Conservation (phyloP, 2,113 vertebrate species). For the Ranitomeya variabilis region DNA sequence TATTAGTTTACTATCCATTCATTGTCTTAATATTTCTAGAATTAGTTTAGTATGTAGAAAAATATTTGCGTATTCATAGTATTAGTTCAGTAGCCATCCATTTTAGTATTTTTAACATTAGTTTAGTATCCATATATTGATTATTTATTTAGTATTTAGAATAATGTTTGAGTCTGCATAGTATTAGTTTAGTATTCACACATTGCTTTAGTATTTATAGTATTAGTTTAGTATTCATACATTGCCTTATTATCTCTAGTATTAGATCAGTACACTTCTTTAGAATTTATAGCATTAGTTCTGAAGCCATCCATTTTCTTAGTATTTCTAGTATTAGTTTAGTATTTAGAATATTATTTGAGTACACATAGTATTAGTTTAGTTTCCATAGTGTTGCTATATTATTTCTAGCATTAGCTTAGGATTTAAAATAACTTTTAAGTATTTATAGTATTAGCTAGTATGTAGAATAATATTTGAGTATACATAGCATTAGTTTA, state of each 20-base stretch:
- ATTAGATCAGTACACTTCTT: background rate
- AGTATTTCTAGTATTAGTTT: background rate
- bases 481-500: too few relatives aligned
- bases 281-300: background rate
- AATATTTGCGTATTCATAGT: background rate
- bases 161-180: too few relatives aligned
- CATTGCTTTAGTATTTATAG: too few relatives aligned
- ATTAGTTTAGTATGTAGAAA: background rate
- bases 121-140: background rate
- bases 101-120: background rate
- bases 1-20: too few relatives aligned
- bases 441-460: background rate
- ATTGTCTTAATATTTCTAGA: background rate
- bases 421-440: background rate
- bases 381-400: background rate
- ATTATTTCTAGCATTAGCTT: background rate
- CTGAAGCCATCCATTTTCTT: background rate
- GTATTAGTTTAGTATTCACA: too few relatives aligned
- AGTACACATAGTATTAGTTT: background rate
- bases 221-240: too few relatives aligned
- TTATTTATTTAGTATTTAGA: background rate
- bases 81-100: background rate
- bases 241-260: background rate
- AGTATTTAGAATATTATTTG: background rate
- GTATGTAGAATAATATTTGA: background rate